Evolutionary conservation across 2,888 invertebrate genomes (phyloP).

Genomic region (Mesoligia furuncula): DNA sequence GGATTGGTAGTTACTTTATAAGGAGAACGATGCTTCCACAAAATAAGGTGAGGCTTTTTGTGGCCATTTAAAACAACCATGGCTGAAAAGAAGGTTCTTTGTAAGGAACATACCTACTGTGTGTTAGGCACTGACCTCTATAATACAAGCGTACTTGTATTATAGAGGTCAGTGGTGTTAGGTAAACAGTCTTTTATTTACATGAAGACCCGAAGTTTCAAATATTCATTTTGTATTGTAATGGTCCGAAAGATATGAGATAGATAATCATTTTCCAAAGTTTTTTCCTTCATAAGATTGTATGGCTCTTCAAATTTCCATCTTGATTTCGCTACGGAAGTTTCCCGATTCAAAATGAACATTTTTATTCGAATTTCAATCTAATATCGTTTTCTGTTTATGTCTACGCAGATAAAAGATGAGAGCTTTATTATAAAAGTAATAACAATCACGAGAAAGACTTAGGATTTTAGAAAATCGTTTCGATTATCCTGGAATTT

Average conservation of each 20-base stretch:
- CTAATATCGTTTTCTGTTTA: conserved; percentile 53
- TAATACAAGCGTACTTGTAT: too few relatives aligned
- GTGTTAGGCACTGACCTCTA: too few relatives aligned
- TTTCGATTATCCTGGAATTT: conserved; percentile 32
- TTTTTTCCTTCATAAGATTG: conserved; percentile 31
- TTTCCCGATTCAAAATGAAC: conserved; percentile 39
- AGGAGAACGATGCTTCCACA: neutral
- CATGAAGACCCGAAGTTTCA: neutral
- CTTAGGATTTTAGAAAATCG: conserved; percentile 27
- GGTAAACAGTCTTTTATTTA: conserved; percentile 4
- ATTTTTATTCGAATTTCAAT: conserved; percentile 40
- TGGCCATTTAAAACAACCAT: neutral
- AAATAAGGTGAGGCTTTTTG: neutral
- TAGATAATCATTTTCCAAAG: neutral
- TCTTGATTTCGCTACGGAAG: conserved; percentile 47
- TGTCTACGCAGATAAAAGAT: conserved; percentile 27
- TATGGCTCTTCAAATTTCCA: conserved; percentile 29
- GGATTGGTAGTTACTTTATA: neutral
- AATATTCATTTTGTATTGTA: conserved; percentile 33
- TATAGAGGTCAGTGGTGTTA: too few relatives aligned
- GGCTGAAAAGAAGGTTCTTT: neutral
- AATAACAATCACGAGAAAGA: conserved; percentile 31
- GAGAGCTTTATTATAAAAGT: conserved; percentile 37
- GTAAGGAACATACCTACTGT: neutral
- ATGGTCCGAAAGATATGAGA: conserved; percentile 8